Percentiles rank a stretch among this genome's conserved stretches.
These are phyloP conservation scores for Panopea generosa DNA, from an alignment of 2,888 invertebrate genomes.

Conservation along the genomic window DNA sequence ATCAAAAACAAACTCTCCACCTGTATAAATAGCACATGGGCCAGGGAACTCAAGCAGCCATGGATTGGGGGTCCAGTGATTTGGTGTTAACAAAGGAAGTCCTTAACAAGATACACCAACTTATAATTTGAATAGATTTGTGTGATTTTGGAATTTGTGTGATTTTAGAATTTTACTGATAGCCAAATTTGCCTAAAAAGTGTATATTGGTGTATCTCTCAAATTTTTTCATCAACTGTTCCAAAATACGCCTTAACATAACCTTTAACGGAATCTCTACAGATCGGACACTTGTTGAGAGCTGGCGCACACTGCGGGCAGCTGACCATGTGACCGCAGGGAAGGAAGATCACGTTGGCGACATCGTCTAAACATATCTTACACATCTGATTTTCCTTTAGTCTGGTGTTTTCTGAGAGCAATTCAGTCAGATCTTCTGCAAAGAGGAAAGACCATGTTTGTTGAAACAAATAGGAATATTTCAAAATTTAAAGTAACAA, in stretches of 20 bases:
- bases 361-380: constrained; percentile 47
- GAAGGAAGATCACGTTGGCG: constrained; percentile 48
- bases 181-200: no score
- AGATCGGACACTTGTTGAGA: constrained; percentile 48
- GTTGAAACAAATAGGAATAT: background rate
- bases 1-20: no score
- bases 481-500: background rate
- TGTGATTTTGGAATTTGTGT: no score
- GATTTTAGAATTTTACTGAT: no score
- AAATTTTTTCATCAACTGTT: background rate
- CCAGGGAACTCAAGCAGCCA: no score
- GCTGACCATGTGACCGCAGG: constrained; percentile 56
- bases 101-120: no score
- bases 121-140: no score
- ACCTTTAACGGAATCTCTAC: constrained; percentile 42
- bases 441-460: constrained; percentile 10
- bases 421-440: constrained; percentile 43
- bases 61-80: no score
- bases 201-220: no score
- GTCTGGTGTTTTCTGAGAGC: constrained; percentile 37
- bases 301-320: constrained; percentile 60
- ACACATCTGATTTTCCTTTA: constrained; percentile 45
- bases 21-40: no score
- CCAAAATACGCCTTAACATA: constrained; percentile 49
- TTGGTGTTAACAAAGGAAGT: no score